phyloP scores from a whole-genome alignment of 1,140 invertebrate species.

The Drosophila suzukii region DNA sequence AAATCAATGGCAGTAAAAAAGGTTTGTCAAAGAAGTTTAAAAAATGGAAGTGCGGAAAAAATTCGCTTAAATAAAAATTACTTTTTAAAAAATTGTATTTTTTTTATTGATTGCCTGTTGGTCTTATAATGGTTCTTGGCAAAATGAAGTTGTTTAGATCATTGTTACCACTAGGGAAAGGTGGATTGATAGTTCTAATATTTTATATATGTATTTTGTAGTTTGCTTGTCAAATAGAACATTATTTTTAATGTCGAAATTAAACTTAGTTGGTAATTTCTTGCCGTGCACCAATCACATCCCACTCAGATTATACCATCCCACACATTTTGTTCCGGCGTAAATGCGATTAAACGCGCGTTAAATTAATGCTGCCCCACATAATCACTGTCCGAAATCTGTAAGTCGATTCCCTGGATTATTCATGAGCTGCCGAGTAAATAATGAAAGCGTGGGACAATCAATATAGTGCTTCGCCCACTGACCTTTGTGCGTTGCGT shows the following conservation, averaged over 20 bases:
- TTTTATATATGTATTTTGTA: no score
- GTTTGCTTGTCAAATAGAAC: no score
- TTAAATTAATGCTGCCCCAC: slow-evolving; percentile 48
- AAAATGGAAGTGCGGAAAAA: no score
- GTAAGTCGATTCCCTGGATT: slow-evolving; percentile 42
- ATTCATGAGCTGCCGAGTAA: slow-evolving; percentile 53
- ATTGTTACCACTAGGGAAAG: no score
- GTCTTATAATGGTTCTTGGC: no score
- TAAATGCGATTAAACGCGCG: slow-evolving; percentile 36
- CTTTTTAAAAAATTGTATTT: no score
- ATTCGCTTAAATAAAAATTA: no score
- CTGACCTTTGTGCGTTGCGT: slow-evolving; percentile 50
- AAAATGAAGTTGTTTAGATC: no score
- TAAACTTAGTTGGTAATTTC: neutral
- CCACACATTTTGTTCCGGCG: slow-evolving; percentile 26
- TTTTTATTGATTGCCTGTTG: no score
- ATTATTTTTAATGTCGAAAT: neutral
- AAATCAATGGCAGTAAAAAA: no score
- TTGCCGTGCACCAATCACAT: slow-evolving; percentile 2
- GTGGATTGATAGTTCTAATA: no score
- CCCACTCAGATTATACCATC: slow-evolving; percentile 12
- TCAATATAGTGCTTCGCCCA: slow-evolving; percentile 21
- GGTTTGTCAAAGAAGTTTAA: no score
- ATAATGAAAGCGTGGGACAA: slow-evolving; percentile 32
- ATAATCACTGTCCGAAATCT: slow-evolving; percentile 62